Conservation (phyloP, 1,140 invertebrate species). For the Zaprionus ornatus region DNA sequence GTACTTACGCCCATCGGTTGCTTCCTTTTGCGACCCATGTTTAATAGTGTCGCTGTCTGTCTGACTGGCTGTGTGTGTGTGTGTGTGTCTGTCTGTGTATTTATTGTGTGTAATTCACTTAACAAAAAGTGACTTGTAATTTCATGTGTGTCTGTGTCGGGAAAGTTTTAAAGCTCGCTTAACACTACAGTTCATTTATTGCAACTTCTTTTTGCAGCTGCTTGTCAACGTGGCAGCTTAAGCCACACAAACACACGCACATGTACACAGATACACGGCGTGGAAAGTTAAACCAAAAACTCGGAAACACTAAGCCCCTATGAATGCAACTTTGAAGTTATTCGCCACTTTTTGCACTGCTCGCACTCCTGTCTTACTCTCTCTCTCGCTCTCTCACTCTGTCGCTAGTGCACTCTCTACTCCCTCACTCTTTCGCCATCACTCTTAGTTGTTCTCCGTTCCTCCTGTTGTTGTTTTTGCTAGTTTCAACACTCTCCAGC, state of each 20-base stretch:
- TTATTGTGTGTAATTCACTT: conserved; percentile 48
- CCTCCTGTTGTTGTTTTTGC: conserved; percentile 11
- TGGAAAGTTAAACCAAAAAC: conserved; percentile 70
- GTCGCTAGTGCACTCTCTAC: too few species aligned
- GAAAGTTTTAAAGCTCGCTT: conserved; percentile 50
- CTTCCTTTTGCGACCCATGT: conserved; percentile 71
- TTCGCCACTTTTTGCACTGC: conserved; percentile 46
- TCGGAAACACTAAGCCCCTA: conserved; percentile 60
- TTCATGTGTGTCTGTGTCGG: conserved; percentile 35
- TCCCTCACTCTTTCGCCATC: not conserved
- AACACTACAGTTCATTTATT: conserved; percentile 58
- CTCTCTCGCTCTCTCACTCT: not conserved
- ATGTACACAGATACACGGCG: conserved; percentile 15
- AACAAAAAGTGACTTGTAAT: conserved; percentile 59
- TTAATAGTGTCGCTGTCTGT: conserved; percentile 14
- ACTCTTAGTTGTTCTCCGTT: not conserved
- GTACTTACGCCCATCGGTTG: conserved; percentile 72
- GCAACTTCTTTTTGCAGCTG: conserved; percentile 48
- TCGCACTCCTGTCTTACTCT: not conserved
- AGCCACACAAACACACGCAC: conserved; percentile 19
- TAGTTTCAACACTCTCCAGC: conserved; percentile 3
- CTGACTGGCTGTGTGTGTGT: not conserved
- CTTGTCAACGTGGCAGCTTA: conserved; percentile 59
- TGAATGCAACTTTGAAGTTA: conserved; percentile 74
- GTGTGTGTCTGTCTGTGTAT: conserved; percentile 17